Conservation (phyloP, 1,140 invertebrate genomes). For the Manduca sexta region DNA sequence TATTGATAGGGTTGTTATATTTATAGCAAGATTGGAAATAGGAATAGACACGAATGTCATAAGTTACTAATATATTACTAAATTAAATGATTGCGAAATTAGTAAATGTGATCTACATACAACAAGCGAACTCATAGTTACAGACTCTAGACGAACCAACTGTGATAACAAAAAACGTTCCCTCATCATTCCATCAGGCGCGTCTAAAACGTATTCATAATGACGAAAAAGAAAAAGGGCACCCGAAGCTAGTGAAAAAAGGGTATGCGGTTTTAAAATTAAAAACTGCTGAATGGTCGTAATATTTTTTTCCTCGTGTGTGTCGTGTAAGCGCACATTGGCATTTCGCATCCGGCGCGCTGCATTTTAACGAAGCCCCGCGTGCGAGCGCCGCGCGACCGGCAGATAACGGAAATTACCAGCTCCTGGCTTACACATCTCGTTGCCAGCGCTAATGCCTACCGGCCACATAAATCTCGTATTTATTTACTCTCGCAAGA, state of each 20-base stretch:
- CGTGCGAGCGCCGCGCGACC: constrained; percentile 20
- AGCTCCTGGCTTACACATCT: constrained; percentile 34
- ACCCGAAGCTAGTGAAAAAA: constrained; percentile 23
- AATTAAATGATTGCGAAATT: no score
- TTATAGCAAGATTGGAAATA: no score
- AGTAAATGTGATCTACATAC: no score
- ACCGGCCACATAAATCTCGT: constrained; percentile 32
- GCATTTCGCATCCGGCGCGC: constrained; percentile 42
- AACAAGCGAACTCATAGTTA: no score
- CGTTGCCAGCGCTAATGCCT: constrained; percentile 25
- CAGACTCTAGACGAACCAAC: no score
- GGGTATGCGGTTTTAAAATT: constrained; percentile 39
- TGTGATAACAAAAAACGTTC: no score
- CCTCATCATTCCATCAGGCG: background rate
- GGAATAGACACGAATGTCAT: no score
- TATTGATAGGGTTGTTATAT: no score
- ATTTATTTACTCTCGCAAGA: constrained; percentile 16
- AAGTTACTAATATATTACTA: no score
- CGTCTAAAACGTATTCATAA: constrained; percentile 3
- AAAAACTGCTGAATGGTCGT: constrained; percentile 50
- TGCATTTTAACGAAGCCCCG: constrained; percentile 50
- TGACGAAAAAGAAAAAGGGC: constrained; percentile 20
- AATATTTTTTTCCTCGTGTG: constrained; percentile 43
- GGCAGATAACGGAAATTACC: constrained; percentile 58
- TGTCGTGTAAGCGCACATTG: constrained; percentile 46